Base-by-base conservation (phyloP, 2,113 vertebrate species). In the Blennius ocellaris region DNA sequence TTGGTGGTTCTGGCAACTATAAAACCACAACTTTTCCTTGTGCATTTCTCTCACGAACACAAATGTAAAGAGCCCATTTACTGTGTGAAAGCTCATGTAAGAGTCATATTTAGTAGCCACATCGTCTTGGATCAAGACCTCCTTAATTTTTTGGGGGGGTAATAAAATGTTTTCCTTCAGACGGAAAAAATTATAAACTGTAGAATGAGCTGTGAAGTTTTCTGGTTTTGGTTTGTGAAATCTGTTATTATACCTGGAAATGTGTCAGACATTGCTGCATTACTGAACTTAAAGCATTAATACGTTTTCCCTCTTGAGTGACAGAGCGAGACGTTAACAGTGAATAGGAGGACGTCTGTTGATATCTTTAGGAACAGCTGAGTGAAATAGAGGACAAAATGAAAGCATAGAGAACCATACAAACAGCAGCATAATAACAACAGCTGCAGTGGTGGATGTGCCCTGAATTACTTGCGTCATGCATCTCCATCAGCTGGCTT, bases 371-470 rank as follows among this genome's bases (percentile, higher is more conserved):
- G 21, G 2, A 30, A 30, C 21, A 30, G 21, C 21, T 30, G 21
- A 30, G 21, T 30, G 21, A 30, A 30, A 30, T 4, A 30, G 21
- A 30, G 21, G 21, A 30, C 21, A 30, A 30, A 30, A 30, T 30
- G 21, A 30, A 4, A 30, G 21, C 21, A 4, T 30, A 30, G 21
- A 30, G 21, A 30, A 30, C 4, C 21, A 30, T 30, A 4, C 21
- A 30, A 30, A 30, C 63, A 50, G 65, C 59, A 65, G 59, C 52
- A 57, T 55, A 51, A 79, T 81, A 81, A 89, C 82, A 88, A 84
- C 80, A 87, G 82, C 80, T 81, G 87, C 77, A 89, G 82, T 66
- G 85, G 63, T 81, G 75, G 83, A 85, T 85, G 83, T 88, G 82
- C 87, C 77, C 85, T 45, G 72, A 81, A 73, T 81, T 56, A 66